phyloP scores from a whole-genome alignment of 2,797 vertebrate species.

The Taeniopygia guttata region DNA sequence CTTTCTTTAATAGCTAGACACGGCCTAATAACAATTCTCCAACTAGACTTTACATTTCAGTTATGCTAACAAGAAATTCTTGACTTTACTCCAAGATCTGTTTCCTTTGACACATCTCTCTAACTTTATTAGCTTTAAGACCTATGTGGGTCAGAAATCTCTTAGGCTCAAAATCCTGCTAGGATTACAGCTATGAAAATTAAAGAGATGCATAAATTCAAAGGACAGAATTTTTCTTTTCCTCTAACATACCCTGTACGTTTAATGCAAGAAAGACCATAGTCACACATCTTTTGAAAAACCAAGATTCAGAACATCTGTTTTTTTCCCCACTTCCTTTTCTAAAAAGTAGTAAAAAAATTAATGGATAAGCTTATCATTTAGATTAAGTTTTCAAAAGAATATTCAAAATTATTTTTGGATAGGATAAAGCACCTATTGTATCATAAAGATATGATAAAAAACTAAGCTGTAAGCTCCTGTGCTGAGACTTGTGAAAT shows the following conservation, averaged over 20 bases:
- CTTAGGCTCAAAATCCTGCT: no score
- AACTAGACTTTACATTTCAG: not conserved
- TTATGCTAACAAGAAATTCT: not conserved
- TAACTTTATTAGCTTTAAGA: no score
- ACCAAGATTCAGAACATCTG: not conserved
- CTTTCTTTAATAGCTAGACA: not conserved
- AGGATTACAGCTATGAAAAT: not conserved
- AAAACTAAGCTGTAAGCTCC: not conserved
- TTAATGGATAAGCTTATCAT: not conserved
- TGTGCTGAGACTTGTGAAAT: not conserved
- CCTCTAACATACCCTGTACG: not conserved
- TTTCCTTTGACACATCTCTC: not conserved
- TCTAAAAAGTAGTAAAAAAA: not conserved
- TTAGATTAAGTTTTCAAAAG: not conserved
- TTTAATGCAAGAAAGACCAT: not conserved
- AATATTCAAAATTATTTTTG: not conserved
- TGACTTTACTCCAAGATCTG: not conserved
- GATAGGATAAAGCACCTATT: not conserved
- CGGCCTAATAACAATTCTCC: not conserved
- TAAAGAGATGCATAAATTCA: not conserved
- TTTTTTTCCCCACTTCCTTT: not conserved
- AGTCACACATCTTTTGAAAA: not conserved
- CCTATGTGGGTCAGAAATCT: no score
- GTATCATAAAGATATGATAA: rapidly evolving
- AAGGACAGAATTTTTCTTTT: not conserved